Percentiles rank a stretch among this genome's conserved stretches.
phyloP scores from a whole-genome alignment of 2,888 invertebrate species.

The Caenorhabditis panamensis region DNA sequence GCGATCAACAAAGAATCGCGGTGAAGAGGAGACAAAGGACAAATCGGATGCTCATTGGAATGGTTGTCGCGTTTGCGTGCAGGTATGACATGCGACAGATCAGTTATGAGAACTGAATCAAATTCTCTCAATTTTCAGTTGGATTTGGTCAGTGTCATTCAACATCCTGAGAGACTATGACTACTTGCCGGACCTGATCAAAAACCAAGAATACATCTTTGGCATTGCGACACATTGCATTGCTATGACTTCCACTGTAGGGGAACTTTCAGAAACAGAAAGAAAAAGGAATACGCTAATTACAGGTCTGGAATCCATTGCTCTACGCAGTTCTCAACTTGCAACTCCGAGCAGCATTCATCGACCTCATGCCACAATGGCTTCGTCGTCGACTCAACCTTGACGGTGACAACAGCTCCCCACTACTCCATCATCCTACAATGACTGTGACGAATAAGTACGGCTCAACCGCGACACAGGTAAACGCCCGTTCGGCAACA shows the following conservation, averaged over 20 bases:
- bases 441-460: slow-evolving; percentile 63
- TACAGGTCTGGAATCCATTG: slow-evolving; percentile 79
- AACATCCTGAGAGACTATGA: slow-evolving; percentile 79
- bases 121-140: slow-evolving; percentile 69
- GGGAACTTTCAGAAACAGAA: too few species aligned
- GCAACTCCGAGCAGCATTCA: slow-evolving; percentile 79
- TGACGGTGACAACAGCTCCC: slow-evolving; percentile 48
- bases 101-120: neutral
- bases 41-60: slow-evolving; percentile 80
- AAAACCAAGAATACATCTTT: slow-evolving; percentile 77
- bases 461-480: slow-evolving; percentile 62
- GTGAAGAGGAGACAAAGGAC: slow-evolving; percentile 78
- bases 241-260: slow-evolving; percentile 80
- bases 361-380: slow-evolving; percentile 77
- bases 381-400: slow-evolving; percentile 58
- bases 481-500: slow-evolving; percentile 56
- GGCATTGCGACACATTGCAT: slow-evolving; percentile 79
- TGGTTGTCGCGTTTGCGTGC: slow-evolving; percentile 77
- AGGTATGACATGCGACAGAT: slow-evolving; percentile 50
- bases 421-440: slow-evolving; percentile 55
- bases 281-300: neutral
- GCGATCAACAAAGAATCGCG: slow-evolving; percentile 78
- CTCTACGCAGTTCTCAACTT: slow-evolving; percentile 79
- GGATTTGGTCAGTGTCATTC: slow-evolving; percentile 79
- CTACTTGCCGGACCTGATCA: slow-evolving; percentile 73